phyloP scores from a whole-genome alignment of 1,140 invertebrate genomes.

The Plutomurus gul region DNA sequence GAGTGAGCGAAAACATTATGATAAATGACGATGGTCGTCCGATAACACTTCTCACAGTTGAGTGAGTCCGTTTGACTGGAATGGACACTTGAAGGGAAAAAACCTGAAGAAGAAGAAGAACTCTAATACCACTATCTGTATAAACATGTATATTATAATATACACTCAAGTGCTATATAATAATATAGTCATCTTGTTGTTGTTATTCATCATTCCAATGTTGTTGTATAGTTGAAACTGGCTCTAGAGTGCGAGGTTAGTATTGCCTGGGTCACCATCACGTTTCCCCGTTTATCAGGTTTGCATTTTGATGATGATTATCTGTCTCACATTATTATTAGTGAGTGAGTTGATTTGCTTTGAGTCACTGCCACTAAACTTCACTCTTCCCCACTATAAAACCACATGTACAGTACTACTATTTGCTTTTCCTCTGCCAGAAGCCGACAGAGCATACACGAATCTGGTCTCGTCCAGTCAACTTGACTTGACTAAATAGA shows the following conservation, averaged over 20 bases:
- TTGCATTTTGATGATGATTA: conserved; percentile 25
- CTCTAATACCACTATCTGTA: too few relatives aligned
- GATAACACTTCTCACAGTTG: too few relatives aligned
- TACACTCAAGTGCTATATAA: too few relatives aligned
- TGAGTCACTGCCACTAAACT: background rate
- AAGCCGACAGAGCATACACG: too few relatives aligned
- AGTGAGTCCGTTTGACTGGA: background rate
- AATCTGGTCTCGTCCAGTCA: too few relatives aligned
- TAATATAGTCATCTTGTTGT: background rate
- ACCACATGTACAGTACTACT: too few relatives aligned
- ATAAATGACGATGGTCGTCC: background rate
- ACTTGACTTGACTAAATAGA: too few relatives aligned
- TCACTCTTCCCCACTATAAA: background rate
- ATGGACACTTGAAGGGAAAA: too few relatives aligned
- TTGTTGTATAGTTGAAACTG: background rate
- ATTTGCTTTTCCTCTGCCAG: too few relatives aligned
- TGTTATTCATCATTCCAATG: background rate
- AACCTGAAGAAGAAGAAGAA: too few relatives aligned
- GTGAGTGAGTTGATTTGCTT: background rate
- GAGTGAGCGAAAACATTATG: background rate
- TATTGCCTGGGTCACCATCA: background rate
- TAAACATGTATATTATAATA: too few relatives aligned
- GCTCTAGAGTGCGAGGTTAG: background rate
- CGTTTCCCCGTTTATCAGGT: conserved; percentile 33
- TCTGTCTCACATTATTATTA: conserved; percentile 30